phyloP scores from a whole-genome alignment of 2,797 vertebrate species.

The Oreochromis mossambicus region DNA sequence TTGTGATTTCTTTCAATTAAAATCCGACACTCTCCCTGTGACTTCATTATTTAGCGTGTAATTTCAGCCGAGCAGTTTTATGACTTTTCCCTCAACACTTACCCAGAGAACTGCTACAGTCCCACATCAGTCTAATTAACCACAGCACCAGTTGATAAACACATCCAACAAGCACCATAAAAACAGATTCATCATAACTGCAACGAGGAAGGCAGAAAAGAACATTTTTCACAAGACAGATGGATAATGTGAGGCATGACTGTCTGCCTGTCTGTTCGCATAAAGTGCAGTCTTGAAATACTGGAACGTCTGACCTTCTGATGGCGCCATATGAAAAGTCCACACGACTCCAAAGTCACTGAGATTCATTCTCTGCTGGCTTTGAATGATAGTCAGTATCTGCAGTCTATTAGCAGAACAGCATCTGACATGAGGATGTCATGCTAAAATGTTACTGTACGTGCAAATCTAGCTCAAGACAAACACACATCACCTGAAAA shows the following conservation, averaged over 20 bases:
- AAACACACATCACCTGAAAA: slow-evolving; percentile 24
- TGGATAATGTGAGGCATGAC: background rate
- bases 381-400: background rate
- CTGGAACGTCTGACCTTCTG: background rate
- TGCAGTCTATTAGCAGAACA: background rate
- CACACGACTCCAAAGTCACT: background rate
- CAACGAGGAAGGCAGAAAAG: background rate
- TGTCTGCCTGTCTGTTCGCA: background rate
- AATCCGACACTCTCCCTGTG: background rate
- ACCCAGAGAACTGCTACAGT: background rate
- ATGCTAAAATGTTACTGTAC: background rate
- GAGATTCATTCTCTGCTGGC: background rate
- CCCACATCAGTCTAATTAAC: slow-evolving; percentile 25
- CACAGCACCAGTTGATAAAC: background rate
- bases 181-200: background rate
- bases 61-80: slow-evolving; percentile 26
- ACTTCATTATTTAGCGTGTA: slow-evolving; percentile 4
- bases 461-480: background rate
- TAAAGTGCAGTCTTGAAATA: background rate
- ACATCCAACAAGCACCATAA: background rate
- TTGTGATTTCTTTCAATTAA: background rate
- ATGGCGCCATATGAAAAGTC: background rate
- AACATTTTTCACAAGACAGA: background rate
- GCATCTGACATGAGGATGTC: background rate
- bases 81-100: slow-evolving; percentile 1